Base-by-base conservation (phyloP, 2,797 vertebrate genomes). In the Microcaecilia unicolor region DNA sequence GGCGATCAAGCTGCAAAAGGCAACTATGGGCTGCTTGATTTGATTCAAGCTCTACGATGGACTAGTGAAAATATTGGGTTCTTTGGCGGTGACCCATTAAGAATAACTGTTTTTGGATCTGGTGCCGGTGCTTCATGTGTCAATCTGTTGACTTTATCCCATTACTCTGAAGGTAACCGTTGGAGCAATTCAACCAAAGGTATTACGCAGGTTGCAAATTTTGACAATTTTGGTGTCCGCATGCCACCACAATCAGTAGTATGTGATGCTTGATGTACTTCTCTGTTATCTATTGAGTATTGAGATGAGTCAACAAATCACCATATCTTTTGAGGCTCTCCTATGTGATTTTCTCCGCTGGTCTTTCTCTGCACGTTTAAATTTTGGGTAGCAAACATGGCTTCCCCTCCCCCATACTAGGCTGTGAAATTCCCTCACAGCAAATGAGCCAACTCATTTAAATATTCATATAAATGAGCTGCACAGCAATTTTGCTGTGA, bases 181-280 rank as follows among this genome's bases (percentile, higher is more conserved):
- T 99, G 96, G 96, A 99, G 94, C 88, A 99, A 99, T 88, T 98
- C 96, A 71, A 99, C 96, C 76, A 99, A 99, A 96, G 96, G 95
- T 98, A 89, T 84, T 83, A 87, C 78, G 78, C 84, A 83, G 81
- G 81, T 85, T 87, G 85, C 81, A 83, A 84, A 83, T 87, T 88
- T 84, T 84, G 76, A 80, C 74, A 80, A 74, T 78, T 84, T 88
- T 81, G 81, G 78, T 87, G 85, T 88, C 76, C 89, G 84, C 87
- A 90, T 90, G 86, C 78, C 71, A 70, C 72, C 51, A 15, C 56
- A 58, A 74, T 76, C 70, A 74, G 61, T 74, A 74, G 48, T 76
- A 41, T 74, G 76, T 80, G 71, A 81, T 66, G 61, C 72, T 71
- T 6, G 18, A 43, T 81, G 64, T 80, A 70, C 67, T 61, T 70